phyloP scores from a whole-genome alignment of 2,888 invertebrate species.

The Entomobrya multifasciata region DNA sequence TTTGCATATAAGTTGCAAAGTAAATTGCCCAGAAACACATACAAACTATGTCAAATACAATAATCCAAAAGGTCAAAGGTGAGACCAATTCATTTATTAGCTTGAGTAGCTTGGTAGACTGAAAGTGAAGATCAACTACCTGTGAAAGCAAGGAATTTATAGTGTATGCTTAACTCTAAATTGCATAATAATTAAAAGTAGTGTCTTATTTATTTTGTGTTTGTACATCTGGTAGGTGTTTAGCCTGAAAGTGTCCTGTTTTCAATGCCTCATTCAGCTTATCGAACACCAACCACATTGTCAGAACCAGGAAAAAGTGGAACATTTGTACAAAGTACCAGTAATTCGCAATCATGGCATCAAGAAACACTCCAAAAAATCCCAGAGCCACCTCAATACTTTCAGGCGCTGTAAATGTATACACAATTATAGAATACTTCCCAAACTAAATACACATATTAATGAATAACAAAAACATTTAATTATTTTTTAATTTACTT shows the following conservation, averaged over 20 bases:
- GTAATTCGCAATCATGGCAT: constrained; percentile 37
- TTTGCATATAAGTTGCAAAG: constrained; percentile 8
- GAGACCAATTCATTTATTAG: constrained; percentile 51
- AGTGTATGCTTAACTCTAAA: too few relatives aligned
- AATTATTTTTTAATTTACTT: too few relatives aligned
- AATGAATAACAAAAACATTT: too few relatives aligned
- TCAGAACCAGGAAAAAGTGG: constrained; percentile 39
- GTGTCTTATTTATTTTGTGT: background rate
- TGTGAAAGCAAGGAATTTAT: background rate
- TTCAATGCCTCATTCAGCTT: constrained; percentile 16
- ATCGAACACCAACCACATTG: constrained; percentile 56
- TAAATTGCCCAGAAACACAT: constrained; percentile 65
- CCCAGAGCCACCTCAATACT: background rate
- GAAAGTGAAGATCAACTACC: constrained; percentile 65
- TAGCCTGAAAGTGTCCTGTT: constrained; percentile 14
- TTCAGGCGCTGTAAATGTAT: background rate
- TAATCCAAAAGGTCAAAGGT: constrained; percentile 55
- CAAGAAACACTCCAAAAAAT: background rate
- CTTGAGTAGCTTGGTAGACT: constrained; percentile 57
- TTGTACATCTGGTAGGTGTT: constrained; percentile 57
- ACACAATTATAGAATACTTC: too few relatives aligned
- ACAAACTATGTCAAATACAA: constrained; percentile 49
- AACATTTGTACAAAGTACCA: constrained; percentile 55
- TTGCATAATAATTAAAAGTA: background rate
- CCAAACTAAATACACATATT: too few relatives aligned